phyloP scores from a whole-genome alignment of 2,888 invertebrate genomes.

The Yponomeuta malinellus region DNA sequence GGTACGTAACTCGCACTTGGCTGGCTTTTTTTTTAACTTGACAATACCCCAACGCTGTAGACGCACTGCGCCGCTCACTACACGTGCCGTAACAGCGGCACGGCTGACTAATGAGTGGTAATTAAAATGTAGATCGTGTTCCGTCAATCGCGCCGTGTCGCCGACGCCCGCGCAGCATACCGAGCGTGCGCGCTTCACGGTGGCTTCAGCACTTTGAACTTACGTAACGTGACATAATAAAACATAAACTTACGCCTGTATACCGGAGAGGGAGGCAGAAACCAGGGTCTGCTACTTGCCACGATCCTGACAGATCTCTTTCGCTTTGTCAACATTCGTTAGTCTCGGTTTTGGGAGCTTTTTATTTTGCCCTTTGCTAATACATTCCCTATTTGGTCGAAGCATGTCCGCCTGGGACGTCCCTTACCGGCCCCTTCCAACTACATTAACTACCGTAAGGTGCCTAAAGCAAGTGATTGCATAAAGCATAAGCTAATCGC shows the following conservation, averaged over 20 bases:
- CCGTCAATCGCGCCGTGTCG: neutral
- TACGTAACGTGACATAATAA: neutral
- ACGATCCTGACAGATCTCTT: too few relatives aligned
- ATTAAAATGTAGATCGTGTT: conserved; percentile 10
- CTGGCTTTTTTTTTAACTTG: neutral
- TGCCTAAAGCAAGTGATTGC: neutral
- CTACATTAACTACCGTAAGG: neutral
- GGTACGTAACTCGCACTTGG: too few relatives aligned
- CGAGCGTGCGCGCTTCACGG: neutral
- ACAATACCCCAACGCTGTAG: neutral
- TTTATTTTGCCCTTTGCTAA: too few relatives aligned
- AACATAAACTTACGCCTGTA: too few relatives aligned
- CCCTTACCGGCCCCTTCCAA: too few relatives aligned
- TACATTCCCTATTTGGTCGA: too few relatives aligned
- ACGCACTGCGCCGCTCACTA: neutral
- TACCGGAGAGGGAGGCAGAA: too few relatives aligned
- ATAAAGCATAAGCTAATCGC: too few relatives aligned
- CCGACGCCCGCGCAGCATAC: conserved; percentile 2
- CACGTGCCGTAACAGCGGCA: neutral
- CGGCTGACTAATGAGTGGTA: neutral
- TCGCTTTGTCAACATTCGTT: too few relatives aligned
- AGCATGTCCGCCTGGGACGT: too few relatives aligned
- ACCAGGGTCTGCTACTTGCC: too few relatives aligned
- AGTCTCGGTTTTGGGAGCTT: too few relatives aligned
- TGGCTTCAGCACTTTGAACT: neutral